phyloP scores from a whole-genome alignment of 2,113 vertebrate genomes.

The Paradisaea rubra region DNA sequence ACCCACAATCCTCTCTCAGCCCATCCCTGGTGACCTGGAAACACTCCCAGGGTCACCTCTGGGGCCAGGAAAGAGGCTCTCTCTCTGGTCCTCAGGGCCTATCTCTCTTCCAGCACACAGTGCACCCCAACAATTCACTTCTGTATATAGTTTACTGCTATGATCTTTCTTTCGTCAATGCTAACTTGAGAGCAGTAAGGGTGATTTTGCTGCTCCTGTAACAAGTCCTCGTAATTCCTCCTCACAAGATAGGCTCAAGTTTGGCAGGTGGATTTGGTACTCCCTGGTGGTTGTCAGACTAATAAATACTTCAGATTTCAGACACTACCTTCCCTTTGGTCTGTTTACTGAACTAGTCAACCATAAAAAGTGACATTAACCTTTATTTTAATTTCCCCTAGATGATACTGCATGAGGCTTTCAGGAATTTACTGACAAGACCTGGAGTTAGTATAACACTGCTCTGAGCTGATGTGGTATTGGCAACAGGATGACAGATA shows the following conservation, averaged over 20 bases:
- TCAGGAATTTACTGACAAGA: neutral
- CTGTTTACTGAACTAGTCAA: constrained; percentile 41
- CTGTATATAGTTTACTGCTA: neutral
- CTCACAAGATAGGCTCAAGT: neutral
- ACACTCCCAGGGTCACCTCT: too few species aligned
- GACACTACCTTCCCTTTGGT: constrained; percentile 9
- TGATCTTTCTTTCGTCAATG: neutral
- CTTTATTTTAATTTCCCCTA: constrained; percentile 56
- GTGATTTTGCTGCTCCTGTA: neutral
- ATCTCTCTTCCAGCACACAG: too few species aligned
- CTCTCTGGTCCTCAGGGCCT: too few species aligned
- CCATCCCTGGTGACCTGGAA: too few species aligned
- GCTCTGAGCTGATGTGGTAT: neutral
- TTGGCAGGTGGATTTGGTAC: neutral
- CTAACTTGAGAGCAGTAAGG: neutral
- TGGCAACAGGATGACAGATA: neutral
- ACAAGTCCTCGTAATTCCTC: neutral
- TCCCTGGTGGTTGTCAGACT: neutral
- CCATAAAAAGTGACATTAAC: constrained; percentile 62
- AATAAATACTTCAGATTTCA: constrained; percentile 53
- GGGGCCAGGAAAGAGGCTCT: too few species aligned
- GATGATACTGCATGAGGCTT: neutral
- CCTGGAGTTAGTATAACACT: neutral
- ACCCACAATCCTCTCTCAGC: too few species aligned
- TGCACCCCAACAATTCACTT: neutral